These are phyloP conservation scores for Drosophila diplacantha DNA, from an alignment of 2,888 invertebrate genomes.

Conservation along the genomic window DNA sequence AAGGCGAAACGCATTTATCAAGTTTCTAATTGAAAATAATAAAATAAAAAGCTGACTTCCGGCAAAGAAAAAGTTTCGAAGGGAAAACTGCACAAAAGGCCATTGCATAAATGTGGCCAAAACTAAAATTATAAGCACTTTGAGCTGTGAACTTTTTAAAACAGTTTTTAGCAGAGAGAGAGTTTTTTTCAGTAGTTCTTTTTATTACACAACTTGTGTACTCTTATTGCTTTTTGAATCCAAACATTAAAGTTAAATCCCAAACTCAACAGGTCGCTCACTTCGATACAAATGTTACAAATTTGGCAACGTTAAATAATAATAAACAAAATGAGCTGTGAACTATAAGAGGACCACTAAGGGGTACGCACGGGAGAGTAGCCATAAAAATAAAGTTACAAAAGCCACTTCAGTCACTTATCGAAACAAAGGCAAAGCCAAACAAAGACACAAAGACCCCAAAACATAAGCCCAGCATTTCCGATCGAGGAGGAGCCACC, in stretches of 20 bases:
- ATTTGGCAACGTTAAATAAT: slow-evolving; percentile 5
- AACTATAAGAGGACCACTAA: slow-evolving; percentile 24
- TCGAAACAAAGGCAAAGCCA: slow-evolving; percentile 31
- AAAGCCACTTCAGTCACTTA: slow-evolving; percentile 40
- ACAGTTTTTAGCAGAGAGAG: background rate
- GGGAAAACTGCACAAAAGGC: slow-evolving; percentile 6
- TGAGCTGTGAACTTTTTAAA: background rate
- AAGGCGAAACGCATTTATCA: slow-evolving; percentile 21
- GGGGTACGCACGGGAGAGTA: slow-evolving; percentile 3
- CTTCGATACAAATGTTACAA: background rate
- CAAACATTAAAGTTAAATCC: background rate
- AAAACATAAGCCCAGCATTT: slow-evolving; percentile 39
- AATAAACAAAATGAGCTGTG: slow-evolving; percentile 26
- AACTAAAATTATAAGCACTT: slow-evolving; percentile 1
- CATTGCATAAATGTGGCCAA: slow-evolving; percentile 1
- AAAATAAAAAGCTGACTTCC: slow-evolving; percentile 4
- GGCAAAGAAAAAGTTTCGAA: slow-evolving; percentile 8
- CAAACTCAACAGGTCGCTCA: slow-evolving; percentile 1
- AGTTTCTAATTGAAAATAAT: slow-evolving; percentile 32
- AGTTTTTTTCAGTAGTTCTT: background rate
- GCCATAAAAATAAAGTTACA: slow-evolving; percentile 32
- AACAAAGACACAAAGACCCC: slow-evolving; percentile 14
- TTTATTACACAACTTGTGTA: background rate
- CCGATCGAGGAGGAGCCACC: slow-evolving; percentile 18
- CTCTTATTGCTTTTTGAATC: background rate